Conservation (phyloP, 2,888 invertebrate genomes). For the Xanthia icteritia region DNA sequence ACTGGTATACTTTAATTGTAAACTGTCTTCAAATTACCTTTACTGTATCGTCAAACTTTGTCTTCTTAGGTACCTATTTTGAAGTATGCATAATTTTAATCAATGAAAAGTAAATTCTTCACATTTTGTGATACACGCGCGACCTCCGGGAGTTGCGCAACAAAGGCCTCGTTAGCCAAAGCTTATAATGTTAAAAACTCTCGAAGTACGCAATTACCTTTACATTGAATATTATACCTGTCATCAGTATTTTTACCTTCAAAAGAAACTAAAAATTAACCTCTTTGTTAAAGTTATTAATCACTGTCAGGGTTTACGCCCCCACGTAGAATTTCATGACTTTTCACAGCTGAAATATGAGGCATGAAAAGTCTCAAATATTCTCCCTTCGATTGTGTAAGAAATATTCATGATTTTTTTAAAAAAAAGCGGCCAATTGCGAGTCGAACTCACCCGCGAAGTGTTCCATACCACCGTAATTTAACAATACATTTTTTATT, state of each 20-base stretch:
- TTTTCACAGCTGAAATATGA: slow-evolving; percentile 35
- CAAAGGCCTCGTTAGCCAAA: slow-evolving; percentile 5
- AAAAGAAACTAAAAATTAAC: slow-evolving; percentile 31
- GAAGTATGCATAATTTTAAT: not conserved
- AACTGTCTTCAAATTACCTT: not conserved
- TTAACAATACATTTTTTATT: not conserved
- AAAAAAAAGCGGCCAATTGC: not conserved
- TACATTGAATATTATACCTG: slow-evolving; percentile 28
- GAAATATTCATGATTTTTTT: slow-evolving; percentile 10
- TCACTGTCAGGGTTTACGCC: slow-evolving; percentile 44
- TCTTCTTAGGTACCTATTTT: not conserved
- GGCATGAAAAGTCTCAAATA: slow-evolving; percentile 26
- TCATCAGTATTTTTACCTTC: slow-evolving; percentile 45
- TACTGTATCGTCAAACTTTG: not conserved
- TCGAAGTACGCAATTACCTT: not conserved
- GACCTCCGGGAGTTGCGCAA: too few relatives aligned
- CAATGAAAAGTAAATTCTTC: not conserved
- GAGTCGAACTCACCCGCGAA: not conserved
- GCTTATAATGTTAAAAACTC: not conserved
- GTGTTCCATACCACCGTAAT: not conserved
- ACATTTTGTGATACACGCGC: not conserved
- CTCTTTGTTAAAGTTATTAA: slow-evolving; percentile 46
- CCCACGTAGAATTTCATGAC: slow-evolving; percentile 37
- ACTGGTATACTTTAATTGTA: not conserved
- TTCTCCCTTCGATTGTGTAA: slow-evolving; percentile 27